Percentiles rank a stretch among this genome's conserved stretches.
Evolutionary conservation across 2,888 invertebrate species (phyloP).

Genomic region (Tanypteryx hageni): DNA sequence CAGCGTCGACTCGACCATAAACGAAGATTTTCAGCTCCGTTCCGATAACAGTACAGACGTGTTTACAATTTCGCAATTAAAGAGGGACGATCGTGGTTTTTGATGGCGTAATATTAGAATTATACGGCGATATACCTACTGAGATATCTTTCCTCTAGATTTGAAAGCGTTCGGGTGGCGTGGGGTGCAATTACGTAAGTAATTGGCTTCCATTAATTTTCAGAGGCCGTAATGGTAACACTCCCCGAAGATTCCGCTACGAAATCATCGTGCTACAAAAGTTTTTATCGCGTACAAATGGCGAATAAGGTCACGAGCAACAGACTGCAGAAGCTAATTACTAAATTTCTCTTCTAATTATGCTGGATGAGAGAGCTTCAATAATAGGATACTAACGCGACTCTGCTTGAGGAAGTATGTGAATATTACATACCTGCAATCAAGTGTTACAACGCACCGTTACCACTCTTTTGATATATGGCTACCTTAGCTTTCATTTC

Average conservation of each 20-base stretch:
- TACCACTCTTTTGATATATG: too few relatives aligned
- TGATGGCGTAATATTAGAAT: slow-evolving; percentile 1
- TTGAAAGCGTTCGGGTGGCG: not conserved
- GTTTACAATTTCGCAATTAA: not conserved
- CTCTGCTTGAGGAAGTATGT: too few relatives aligned
- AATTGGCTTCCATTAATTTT: not conserved
- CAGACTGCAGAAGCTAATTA: not conserved
- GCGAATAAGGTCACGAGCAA: not conserved
- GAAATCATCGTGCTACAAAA: not conserved
- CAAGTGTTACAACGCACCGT: too few relatives aligned
- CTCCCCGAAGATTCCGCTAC: not conserved
- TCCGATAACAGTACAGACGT: not conserved
- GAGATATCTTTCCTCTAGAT: not conserved
- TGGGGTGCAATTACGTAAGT: not conserved
- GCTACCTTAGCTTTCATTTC: too few relatives aligned
- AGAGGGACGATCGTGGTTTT: not conserved
- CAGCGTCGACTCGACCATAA: not conserved
- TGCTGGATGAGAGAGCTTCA: too few relatives aligned
- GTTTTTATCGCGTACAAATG: not conserved
- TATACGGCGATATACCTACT: not conserved
- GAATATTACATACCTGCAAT: too few relatives aligned
- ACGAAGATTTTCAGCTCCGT: not conserved
- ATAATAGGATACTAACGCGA: too few relatives aligned
- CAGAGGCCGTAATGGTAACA: not conserved
- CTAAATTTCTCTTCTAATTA: too few relatives aligned